phyloP scores from a whole-genome alignment of 2,888 invertebrate genomes.

The Ormyrus rosae region DNA sequence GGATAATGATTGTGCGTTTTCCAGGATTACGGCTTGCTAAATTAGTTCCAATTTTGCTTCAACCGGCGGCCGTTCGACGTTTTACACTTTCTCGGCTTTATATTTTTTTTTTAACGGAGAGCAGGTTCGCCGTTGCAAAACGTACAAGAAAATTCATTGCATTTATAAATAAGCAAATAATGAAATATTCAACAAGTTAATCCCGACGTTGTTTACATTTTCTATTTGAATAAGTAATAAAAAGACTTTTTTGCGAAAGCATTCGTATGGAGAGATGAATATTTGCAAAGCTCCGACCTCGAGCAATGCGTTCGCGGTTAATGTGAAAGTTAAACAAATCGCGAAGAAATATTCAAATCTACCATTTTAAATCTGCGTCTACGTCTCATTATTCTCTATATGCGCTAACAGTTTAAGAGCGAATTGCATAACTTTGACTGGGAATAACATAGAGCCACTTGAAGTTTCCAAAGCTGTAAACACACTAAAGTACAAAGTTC shows the following conservation, averaged over 20 bases:
- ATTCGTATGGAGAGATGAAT: too few relatives aligned
- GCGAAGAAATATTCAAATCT: too few relatives aligned
- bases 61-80: too few relatives aligned
- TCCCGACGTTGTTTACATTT: neutral
- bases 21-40: constrained; percentile 12
- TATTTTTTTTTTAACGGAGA: too few relatives aligned
- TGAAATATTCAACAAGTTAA: too few relatives aligned
- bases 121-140: too few relatives aligned
- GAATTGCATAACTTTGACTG: constrained; percentile 37
- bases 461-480: constrained; percentile 45
- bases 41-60: neutral
- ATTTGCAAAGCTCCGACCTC: too few relatives aligned
- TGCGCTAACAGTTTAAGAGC: constrained; percentile 24
- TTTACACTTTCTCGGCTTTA: too few relatives aligned
- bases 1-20: constrained; percentile 25
- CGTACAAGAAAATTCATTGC: too few relatives aligned
- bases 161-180: neutral
- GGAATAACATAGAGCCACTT: constrained; percentile 41
- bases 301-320: too few relatives aligned
- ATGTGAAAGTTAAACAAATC: too few relatives aligned
- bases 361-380: constrained; percentile 11
- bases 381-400: constrained; percentile 22
- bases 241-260: neutral
- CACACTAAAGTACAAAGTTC: constrained; percentile 40
- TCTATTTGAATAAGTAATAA: neutral